A percentile compares a stretch with the other conserved stretches of the same genome.
These are phyloP conservation scores for Rhynchomys soricoides DNA, from an alignment of 2,113 vertebrate species.

Conservation along the genomic window DNA sequence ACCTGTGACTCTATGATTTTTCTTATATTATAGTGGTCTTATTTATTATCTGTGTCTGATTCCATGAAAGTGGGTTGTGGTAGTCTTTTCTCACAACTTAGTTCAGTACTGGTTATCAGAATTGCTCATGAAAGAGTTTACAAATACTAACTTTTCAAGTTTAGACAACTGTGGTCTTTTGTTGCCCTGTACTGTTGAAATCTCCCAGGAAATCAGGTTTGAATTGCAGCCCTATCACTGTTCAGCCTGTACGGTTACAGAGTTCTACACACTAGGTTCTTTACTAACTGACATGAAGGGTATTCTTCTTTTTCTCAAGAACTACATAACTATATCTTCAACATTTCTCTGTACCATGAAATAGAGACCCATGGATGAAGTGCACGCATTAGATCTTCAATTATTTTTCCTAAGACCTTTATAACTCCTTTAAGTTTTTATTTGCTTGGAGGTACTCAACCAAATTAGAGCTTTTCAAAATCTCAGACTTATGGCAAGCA, in stretches of 20 bases:
- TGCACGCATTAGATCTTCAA: not conserved
- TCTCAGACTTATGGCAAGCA: not conserved
- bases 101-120: not conserved
- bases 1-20: not conserved
- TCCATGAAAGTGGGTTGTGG: not conserved
- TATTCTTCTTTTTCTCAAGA: not conserved
- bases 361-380: not conserved
- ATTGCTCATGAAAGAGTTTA: not conserved
- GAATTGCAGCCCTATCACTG: not conserved
- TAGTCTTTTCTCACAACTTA: not conserved
- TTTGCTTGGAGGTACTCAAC: not conserved
- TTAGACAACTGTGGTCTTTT: not conserved
- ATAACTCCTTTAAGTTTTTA: not conserved
- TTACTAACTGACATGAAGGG: not conserved
- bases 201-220: not conserved
- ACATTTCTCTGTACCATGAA: slow-evolving; percentile 4
- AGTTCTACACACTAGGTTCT: not conserved
- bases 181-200: not conserved
- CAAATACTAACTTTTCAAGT: not conserved
- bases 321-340: not conserved
- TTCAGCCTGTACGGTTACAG: not conserved
- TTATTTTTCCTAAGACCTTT: not conserved
- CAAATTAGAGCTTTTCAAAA: not conserved
- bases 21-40: not conserved
- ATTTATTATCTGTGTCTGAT: not conserved